Conservation (phyloP, 2,797 vertebrate species). For the Sciurus vulgaris region DNA sequence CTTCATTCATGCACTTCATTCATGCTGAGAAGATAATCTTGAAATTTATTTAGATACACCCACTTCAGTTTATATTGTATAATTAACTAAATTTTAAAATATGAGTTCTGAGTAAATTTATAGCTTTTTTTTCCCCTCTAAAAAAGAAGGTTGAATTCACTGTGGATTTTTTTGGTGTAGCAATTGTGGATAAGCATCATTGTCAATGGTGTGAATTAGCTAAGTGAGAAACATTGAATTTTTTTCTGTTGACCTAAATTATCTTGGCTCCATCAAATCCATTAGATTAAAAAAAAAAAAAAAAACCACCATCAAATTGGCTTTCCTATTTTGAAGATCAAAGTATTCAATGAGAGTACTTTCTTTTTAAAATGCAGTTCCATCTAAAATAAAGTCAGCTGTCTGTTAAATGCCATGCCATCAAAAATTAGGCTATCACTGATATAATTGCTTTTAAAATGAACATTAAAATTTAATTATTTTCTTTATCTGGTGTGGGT, state of each 20-base stretch:
- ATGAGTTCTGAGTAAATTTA: constrained; percentile 18
- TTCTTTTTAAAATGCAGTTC: constrained; percentile 57
- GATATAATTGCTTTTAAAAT: constrained; percentile 46
- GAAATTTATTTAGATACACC: neutral
- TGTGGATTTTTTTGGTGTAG: neutral
- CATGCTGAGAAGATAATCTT: neutral
- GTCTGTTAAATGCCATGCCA: constrained; percentile 5
- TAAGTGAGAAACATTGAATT: constrained; percentile 66
- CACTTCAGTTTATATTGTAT: neutral
- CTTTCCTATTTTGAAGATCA: constrained; percentile 48
- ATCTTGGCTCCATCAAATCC: constrained; percentile 15
- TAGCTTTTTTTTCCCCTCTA: neutral
- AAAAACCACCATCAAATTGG: constrained; percentile 40
- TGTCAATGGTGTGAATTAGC: constrained; percentile 50
- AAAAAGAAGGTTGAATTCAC: neutral
- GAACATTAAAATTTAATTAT: constrained; percentile 54
- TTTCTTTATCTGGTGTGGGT: neutral
- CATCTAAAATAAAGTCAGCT: constrained; percentile 49
- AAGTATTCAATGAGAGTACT: constrained; percentile 40
- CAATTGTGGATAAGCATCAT: neutral
- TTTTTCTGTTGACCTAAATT: constrained; percentile 65
- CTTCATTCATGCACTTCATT: neutral
- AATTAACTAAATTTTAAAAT: neutral
- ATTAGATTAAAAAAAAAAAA: constrained; percentile 13
- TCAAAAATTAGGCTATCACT: constrained; percentile 28